These are phyloP conservation scores for Drosophila mayaguana DNA, from an alignment of 2,888 invertebrate genomes.

Conservation along the genomic window DNA sequence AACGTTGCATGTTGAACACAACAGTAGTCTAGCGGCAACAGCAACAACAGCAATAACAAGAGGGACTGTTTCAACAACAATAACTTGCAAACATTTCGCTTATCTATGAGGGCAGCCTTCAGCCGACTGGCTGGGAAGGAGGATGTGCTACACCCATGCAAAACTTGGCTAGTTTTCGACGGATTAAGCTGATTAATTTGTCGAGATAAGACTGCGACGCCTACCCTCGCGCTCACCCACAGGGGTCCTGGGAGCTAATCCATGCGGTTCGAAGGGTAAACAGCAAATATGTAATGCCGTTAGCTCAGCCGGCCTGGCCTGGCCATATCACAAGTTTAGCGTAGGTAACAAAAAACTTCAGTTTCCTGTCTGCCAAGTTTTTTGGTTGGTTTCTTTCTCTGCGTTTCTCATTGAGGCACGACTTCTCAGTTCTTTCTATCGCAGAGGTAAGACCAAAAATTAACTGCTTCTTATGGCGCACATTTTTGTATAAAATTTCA, in stretches of 20 bases:
- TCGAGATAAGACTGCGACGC: constrained; percentile 76
- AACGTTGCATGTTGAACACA: constrained; percentile 75
- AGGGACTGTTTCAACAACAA: constrained; percentile 56
- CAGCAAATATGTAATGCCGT: constrained; percentile 76
- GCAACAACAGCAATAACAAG: constrained; percentile 12
- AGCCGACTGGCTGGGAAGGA: constrained; percentile 45
- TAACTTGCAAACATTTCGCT: constrained; percentile 68
- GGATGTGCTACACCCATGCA: constrained; percentile 53
- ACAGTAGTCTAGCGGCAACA: constrained; percentile 22
- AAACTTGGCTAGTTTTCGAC: constrained; percentile 74
- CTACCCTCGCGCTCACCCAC: constrained; percentile 21
- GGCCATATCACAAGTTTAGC: constrained; percentile 64
- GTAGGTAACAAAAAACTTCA: constrained; percentile 78
- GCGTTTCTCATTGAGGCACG: constrained; percentile 28
- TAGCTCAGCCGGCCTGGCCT: constrained; percentile 43
- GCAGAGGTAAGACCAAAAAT: constrained; percentile 52
- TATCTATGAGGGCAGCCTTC: constrained; percentile 65
- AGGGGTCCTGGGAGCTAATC: constrained; percentile 58
- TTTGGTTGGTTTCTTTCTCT: constrained; percentile 25
- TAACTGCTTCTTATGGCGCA: constrained; percentile 57
- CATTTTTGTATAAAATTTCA: constrained; percentile 78
- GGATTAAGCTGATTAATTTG: constrained; percentile 82
- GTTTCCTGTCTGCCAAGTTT: constrained; percentile 79
- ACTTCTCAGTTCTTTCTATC: constrained; percentile 35
- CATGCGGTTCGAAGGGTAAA: constrained; percentile 76